These are phyloP conservation scores for Heliothis virescens DNA, from an alignment of 1,140 invertebrate genomes.

Conservation along the genomic window DNA sequence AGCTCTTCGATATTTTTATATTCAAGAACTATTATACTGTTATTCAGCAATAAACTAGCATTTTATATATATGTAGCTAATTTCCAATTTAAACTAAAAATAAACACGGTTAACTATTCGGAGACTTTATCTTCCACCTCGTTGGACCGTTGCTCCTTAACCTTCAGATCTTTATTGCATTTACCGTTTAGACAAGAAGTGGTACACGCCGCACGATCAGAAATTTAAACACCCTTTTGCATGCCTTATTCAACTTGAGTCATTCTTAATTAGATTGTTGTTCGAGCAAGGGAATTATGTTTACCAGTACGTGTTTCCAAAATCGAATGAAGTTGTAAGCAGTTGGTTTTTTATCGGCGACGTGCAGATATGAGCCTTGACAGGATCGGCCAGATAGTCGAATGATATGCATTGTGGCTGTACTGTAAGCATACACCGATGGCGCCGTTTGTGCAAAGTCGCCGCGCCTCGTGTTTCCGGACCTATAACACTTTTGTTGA, in stretches of 20 bases:
- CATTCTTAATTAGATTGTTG: slow-evolving; percentile 59
- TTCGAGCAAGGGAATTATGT: slow-evolving; percentile 46
- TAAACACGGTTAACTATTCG: slow-evolving; percentile 9
- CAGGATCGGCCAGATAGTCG: slow-evolving; percentile 42
- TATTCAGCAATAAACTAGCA: background rate
- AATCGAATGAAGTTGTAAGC: slow-evolving; percentile 50
- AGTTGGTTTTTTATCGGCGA: slow-evolving; percentile 53
- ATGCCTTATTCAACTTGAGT: slow-evolving; percentile 56
- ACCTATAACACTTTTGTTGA: slow-evolving; percentile 51
- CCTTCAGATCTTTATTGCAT: slow-evolving; percentile 53
- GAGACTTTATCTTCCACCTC: slow-evolving; percentile 19
- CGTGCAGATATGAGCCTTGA: slow-evolving; percentile 55
- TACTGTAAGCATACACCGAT: slow-evolving; percentile 51
- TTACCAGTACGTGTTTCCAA: slow-evolving; percentile 50
- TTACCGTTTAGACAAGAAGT: slow-evolving; percentile 57
- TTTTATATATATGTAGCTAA: slow-evolving; percentile 7
- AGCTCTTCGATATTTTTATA: background rate
- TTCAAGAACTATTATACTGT: too few species aligned
- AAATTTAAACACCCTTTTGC: slow-evolving; percentile 59
- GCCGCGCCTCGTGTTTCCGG: slow-evolving; percentile 62
- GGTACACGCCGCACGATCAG: slow-evolving; percentile 48
- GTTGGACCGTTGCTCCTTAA: slow-evolving; percentile 42
- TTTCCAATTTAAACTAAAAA: slow-evolving; percentile 20
- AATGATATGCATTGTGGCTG: slow-evolving; percentile 51
- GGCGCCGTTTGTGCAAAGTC: slow-evolving; percentile 61